Conservation (phyloP, 2,113 vertebrate species). For the Salvelinus alpinus region DNA sequence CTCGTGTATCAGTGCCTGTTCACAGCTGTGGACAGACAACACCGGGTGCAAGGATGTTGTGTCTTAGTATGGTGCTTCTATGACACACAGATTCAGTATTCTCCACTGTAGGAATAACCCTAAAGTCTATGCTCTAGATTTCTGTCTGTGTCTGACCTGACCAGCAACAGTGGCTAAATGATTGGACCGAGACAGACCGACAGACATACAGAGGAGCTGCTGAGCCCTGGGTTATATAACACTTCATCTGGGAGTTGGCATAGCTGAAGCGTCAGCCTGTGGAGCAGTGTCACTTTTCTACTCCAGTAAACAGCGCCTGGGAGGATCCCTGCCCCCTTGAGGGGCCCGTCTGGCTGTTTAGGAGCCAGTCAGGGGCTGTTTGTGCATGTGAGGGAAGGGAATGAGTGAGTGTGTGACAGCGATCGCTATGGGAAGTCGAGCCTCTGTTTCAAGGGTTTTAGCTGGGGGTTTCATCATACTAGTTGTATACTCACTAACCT, state of each 20-base stretch:
- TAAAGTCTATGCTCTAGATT: not conserved
- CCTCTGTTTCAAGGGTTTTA: not conserved
- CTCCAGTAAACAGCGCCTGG: conserved; percentile 65
- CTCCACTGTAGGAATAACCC: no score
- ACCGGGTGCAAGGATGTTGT: no score
- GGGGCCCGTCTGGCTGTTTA: conserved; percentile 74
- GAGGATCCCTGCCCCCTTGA: conserved; percentile 71
- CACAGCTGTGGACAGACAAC: conserved; percentile 46
- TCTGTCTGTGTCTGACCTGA: not conserved
- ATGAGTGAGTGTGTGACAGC: conserved; percentile 9
- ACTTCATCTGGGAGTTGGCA: conserved; percentile 36
- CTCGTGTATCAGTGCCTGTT: conserved; percentile 60
- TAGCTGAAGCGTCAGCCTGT: conserved; percentile 44
- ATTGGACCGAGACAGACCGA: not conserved
- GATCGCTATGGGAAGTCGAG: not conserved
- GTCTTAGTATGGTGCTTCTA: no score
- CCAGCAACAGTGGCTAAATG: conserved; percentile 7
- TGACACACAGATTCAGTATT: no score
- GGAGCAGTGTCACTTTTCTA: conserved; percentile 68
- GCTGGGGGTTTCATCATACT: not conserved
- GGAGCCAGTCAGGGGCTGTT: conserved; percentile 62
- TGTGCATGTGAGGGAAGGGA: conserved; percentile 45
- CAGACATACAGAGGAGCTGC: no score
- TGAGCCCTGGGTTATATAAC: not conserved
- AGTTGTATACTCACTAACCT: not conserved